Base-by-base conservation (phyloP, 2,888 invertebrate species). In the Nomada ruficornis region DNA sequence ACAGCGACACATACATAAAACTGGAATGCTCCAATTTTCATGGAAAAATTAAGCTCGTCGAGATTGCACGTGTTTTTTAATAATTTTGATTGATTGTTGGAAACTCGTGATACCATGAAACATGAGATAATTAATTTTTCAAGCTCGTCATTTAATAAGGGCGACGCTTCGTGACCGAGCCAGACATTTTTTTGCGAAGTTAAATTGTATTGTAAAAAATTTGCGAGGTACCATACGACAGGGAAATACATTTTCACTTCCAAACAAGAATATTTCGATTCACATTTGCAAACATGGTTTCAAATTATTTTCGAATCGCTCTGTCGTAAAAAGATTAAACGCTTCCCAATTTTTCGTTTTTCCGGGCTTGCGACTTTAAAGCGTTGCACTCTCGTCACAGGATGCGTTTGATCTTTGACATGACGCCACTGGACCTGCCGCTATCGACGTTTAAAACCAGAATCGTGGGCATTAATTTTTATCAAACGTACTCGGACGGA, bases 401-500 rank as follows among this genome's bases (percentile, higher is more conserved):
- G 9, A 3, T 10, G 42, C 69, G 63, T 77, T 80, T 70, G 60
- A 78, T 26, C 47, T 52, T 36, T n/a, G 23, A 50, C 29, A 0
- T 15, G 11, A 11, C 29, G 47, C 1, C 15, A 11, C 15, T 3
- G 42, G 18, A 2, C 0, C n/a, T 5, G 20, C 36, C 18, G 10
- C 18, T 15, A 65, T 62, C 15, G 47, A 63, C 26, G 26, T 63
- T 67, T 26, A 79, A 79, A 72, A 71, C 11, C 57, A n/a, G 52
- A 57, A 52, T 47, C 23, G 5, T 59, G 36, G 2, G n/a, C 44
- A 26, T 55, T 78, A 78, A 80, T 55, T 80, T 79, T 52, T 29
- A 26, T 76, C 63, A 69, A 57, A 76, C 23, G 13, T 13, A 36
- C 15, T 0, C 26, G 44, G 20, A 18, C 65, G n/a, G 36, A 20